Evolutionary conservation across 2,797 vertebrate species (phyloP).

Genomic region (Rhodeus uyekii): DNA sequence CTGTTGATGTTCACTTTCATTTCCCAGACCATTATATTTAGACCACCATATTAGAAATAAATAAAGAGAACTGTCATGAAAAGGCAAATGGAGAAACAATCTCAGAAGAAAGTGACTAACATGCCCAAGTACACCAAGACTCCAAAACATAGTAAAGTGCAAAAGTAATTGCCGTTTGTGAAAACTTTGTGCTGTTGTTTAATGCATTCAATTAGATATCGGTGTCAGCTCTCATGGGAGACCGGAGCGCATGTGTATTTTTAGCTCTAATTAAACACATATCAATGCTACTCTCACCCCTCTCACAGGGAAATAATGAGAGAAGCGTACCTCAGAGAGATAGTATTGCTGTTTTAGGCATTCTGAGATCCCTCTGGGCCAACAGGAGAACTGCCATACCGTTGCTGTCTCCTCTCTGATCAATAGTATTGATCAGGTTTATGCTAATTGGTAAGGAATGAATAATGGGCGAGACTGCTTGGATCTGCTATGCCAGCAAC

Average conservation of each 20-base stretch:
- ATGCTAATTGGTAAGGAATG: conserved; percentile 52
- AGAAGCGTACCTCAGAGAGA: conserved; percentile 1
- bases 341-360: conserved; percentile 53
- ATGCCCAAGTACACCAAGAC: background rate
- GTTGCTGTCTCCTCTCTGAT: conserved; percentile 51
- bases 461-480: conserved; percentile 48
- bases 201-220: conserved; percentile 50
- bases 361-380: conserved; percentile 47
- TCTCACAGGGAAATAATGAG: conserved; percentile 42
- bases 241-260: conserved; percentile 32
- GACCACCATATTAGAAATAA: background rate
- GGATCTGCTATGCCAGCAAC: conserved; percentile 51
- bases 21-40: background rate
- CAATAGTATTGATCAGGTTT: conserved; percentile 51
- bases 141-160: conserved; percentile 1
- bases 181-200: conserved; percentile 48
- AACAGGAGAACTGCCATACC: conserved; percentile 23
- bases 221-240: conserved; percentile 36
- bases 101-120: background rate
- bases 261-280: conserved; percentile 54
- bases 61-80: background rate
- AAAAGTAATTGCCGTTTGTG: conserved; percentile 36
- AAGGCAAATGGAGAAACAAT: background rate
- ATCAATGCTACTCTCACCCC: conserved; percentile 42
- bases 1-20: conserved; percentile 7